These are phyloP conservation scores for Alectoris magna DNA, from an alignment of 2,797 vertebrate genomes.

Conservation along the genomic window DNA sequence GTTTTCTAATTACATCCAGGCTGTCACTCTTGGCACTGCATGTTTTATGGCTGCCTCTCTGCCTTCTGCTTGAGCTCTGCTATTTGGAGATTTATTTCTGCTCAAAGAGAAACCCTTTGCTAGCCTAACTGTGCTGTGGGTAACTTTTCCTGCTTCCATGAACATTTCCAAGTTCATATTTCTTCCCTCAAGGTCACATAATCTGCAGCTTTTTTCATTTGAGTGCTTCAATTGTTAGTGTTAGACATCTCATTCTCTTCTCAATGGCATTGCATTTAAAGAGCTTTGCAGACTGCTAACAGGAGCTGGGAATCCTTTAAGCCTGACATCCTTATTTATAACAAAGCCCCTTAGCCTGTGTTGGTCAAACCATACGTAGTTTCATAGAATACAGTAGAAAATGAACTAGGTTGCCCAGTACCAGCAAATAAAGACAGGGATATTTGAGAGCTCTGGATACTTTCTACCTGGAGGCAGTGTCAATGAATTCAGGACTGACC, in stretches of 20 bases:
- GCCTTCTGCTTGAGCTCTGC: not conserved
- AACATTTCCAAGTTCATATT: not conserved
- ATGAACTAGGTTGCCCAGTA: not conserved
- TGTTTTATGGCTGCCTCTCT: not conserved
- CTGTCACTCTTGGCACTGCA: not conserved
- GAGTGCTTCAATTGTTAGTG: not conserved
- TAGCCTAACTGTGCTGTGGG: not conserved
- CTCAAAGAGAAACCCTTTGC: not conserved
- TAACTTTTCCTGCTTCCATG: not conserved
- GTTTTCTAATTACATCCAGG: not conserved
- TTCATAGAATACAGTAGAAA: not conserved
- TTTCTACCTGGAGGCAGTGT: not conserved
- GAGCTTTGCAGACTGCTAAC: not conserved
- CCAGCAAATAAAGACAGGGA: not conserved
- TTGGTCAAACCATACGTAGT: not conserved
- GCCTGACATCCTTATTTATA: not conserved
- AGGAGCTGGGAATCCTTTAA: not conserved
- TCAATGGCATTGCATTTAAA: not conserved
- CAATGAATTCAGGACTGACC: not conserved
- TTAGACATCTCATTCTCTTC: not conserved
- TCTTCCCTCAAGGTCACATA: not conserved
- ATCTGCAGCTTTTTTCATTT: not conserved
- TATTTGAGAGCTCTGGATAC: not conserved
- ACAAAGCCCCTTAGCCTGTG: not conserved
- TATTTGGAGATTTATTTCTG: not conserved